Evolutionary conservation across 2,888 invertebrate genomes (phyloP).

Genomic region (Spodoptera littoralis): DNA sequence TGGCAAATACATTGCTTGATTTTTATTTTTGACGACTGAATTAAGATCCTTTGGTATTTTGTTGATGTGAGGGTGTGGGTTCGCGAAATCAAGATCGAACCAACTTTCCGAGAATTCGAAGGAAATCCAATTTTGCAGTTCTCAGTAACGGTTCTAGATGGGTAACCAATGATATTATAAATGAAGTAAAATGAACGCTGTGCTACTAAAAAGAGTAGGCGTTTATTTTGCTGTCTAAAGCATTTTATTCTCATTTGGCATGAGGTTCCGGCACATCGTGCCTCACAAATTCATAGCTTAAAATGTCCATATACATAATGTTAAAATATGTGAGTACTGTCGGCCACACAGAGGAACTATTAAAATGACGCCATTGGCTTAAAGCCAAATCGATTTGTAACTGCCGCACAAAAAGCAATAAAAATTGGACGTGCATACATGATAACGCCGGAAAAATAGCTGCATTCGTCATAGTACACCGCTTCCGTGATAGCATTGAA

Average conservation of each 20-base stretch:
- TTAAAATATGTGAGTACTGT: constrained; percentile 64
- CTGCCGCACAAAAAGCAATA: constrained; percentile 86
- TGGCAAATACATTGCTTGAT: too few species aligned
- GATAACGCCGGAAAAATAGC: constrained; percentile 82
- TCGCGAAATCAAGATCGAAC: too few species aligned
- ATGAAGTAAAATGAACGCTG: too few species aligned
- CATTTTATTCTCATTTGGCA: constrained; percentile 29
- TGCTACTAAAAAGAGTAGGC: too few species aligned
- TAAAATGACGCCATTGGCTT: constrained; percentile 85
- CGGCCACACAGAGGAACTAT: constrained; percentile 75
- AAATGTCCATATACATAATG: constrained; percentile 53
- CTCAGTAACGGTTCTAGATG: too few species aligned
- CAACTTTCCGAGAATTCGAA: too few species aligned
- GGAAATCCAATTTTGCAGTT: too few species aligned
- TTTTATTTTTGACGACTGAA: too few species aligned
- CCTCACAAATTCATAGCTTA: constrained; percentile 45
- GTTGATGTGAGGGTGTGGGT: too few species aligned
- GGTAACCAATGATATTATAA: too few species aligned
- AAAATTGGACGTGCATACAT: constrained; percentile 84
- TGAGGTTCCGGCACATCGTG: constrained; percentile 12
- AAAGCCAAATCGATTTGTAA: constrained; percentile 87
- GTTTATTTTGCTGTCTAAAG: constrained; percentile 16
- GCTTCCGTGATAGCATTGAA: constrained; percentile 74
- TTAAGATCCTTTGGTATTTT: too few species aligned
- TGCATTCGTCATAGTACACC: constrained; percentile 79